These are phyloP conservation scores for Parus major DNA, from an alignment of 2,113 vertebrate species.

Conservation along the genomic window DNA sequence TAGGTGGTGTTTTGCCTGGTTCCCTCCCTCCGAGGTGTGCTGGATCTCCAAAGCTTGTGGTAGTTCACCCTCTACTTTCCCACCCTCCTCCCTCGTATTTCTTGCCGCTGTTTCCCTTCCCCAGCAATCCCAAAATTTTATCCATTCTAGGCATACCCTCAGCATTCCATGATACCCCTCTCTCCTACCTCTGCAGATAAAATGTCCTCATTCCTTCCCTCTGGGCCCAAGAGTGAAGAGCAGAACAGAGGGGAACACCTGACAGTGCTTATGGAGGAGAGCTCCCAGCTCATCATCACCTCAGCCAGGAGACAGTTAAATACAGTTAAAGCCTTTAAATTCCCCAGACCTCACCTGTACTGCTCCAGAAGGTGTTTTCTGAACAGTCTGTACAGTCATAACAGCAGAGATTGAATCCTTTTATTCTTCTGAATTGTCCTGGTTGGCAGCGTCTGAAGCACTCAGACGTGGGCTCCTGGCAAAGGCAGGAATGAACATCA, in stretches of 20 bases:
- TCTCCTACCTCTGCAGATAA: not conserved
- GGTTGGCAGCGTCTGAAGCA: constrained; percentile 79
- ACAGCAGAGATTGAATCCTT: constrained; percentile 77
- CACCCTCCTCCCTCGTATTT: fast-evolving
- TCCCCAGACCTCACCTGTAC: constrained; percentile 40
- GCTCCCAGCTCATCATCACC: not conserved
- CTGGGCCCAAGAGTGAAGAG: not conserved
- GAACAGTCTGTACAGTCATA: constrained; percentile 87
- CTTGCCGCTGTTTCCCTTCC: not conserved
- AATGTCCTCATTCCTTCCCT: not conserved
- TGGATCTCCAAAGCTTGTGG: not conserved
- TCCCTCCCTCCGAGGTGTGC: too few species aligned
- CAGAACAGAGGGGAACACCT: not conserved
- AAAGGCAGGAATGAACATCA: not conserved
- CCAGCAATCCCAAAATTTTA: not conserved
- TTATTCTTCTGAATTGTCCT: constrained; percentile 76
- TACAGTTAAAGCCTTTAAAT: not conserved
- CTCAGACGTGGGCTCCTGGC: constrained; percentile 80
- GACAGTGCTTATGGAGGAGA: not conserved
- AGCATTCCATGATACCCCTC: not conserved
- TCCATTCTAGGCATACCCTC: not conserved
- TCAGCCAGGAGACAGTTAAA: not conserved
- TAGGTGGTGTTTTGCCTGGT: not conserved
- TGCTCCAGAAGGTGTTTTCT: constrained; percentile 76
- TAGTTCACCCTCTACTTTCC: not conserved